These are phyloP conservation scores for Anabacerthia variegaticeps DNA, from an alignment of 2,797 vertebrate genomes.

Conservation along the genomic window DNA sequence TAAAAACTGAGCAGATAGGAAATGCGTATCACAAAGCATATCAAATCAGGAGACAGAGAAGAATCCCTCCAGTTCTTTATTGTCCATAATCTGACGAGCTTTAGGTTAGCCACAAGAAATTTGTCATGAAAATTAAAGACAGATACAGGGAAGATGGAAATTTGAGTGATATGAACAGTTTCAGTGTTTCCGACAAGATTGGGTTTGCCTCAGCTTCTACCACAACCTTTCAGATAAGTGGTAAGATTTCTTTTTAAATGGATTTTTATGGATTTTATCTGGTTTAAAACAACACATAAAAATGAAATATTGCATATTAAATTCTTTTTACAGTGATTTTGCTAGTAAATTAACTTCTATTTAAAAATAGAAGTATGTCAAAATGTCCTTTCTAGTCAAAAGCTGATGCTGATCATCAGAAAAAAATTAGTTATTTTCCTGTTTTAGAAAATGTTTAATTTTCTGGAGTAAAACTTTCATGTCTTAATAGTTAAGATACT, in stretches of 20 bases:
- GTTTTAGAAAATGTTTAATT: constrained; percentile 17
- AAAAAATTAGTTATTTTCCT: not conserved
- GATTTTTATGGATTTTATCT: not conserved
- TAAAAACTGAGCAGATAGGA: constrained; percentile 60
- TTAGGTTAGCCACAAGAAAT: not conserved
- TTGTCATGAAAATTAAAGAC: constrained; percentile 48
- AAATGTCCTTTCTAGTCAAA: not conserved
- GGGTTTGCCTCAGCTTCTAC: constrained; percentile 42
- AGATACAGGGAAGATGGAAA: not conserved
- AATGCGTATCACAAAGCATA: constrained; percentile 32
- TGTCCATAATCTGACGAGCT: not conserved
- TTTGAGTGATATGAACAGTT: not conserved
- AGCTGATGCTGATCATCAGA: not conserved
- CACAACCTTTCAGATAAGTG: constrained; percentile 72
- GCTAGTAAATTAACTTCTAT: not conserved
- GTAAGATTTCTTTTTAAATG: constrained; percentile 63
- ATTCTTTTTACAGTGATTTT: not conserved
- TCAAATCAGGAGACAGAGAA: not conserved
- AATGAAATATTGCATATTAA: not conserved
- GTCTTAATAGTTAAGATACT: constrained; percentile 6
- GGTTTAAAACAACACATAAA: not conserved
- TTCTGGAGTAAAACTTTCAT: not conserved
- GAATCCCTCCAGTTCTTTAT: not conserved
- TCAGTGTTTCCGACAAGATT: constrained; percentile 21
- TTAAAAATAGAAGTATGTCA: not conserved